A percentile compares a stretch with the other conserved stretches of the same genome.
phyloP scores from a whole-genome alignment of 2,888 invertebrate genomes.

The Creontiades dilutus region DNA sequence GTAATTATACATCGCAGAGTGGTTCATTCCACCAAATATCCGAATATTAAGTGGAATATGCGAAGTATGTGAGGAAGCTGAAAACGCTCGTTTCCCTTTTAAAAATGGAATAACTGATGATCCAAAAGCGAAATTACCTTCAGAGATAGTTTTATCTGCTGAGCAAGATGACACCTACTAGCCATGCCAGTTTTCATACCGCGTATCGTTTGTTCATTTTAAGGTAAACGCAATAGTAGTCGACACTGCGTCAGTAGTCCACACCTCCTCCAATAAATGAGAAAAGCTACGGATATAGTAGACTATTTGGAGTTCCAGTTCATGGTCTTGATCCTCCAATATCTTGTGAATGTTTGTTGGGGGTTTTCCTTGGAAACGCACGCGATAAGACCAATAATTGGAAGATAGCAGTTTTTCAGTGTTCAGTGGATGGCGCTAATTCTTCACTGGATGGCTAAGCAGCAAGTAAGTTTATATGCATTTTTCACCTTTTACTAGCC shows the following conservation, averaged over 20 bases:
- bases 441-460: slow-evolving; percentile 7
- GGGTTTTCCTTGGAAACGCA: not conserved
- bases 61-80: too few species aligned
- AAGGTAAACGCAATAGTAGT: slow-evolving; percentile 20
- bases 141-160: too few species aligned
- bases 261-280: slow-evolving; percentile 17
- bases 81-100: too few species aligned
- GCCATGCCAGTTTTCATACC: too few species aligned
- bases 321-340: slow-evolving; percentile 22
- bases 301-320: not conserved
- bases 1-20: too few species aligned
- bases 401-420: slow-evolving; percentile 6
- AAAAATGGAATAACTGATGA: too few species aligned
- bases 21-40: too few species aligned
- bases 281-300: slow-evolving; percentile 15
- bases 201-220: not conserved
- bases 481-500: not conserved
- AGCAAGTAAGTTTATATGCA: slow-evolving; percentile 1
- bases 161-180: too few species aligned
- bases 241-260: slow-evolving; percentile 33
- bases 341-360: slow-evolving; percentile 14
- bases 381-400: not conserved
- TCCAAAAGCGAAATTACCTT: too few species aligned
- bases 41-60: too few species aligned
- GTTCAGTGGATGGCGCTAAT: not conserved